Evolutionary conservation across 1,140 invertebrate genomes (phyloP), one percentile per base, ranked within the genome.

Genomic region (Leptonema lineaticorne): DNA sequence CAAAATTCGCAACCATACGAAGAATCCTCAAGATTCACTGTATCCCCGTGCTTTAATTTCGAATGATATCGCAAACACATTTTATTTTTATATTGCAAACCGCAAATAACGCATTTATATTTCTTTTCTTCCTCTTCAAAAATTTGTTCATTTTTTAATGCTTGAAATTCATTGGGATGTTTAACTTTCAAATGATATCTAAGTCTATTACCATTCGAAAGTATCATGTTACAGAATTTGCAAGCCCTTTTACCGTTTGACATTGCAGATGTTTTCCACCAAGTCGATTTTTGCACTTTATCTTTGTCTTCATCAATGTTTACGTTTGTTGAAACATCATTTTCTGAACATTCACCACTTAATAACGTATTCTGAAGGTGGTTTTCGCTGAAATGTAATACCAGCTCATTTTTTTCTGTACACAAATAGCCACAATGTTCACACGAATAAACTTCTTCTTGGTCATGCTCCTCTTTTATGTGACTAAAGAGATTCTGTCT

Each of bases 101-200:
- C 57, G 20, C 57, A 59, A 16, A 59, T 59, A 16, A 59, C 57
- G n/a, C 57, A 59, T 33, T 30, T 30, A 11, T 59, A 59, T 28
- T 59, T 59, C 18, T 59, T 59, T 33, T 33, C 57, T 18, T 30
- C 57, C n/a, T 33, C 57, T 33, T 59, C 30, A 16, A 30, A 33
- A 24, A 24, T 24, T 29, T 24, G 24, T 30, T 37, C 30, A 16
- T 22, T 59, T 33, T 59, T 59, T 29, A 59, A 16, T 8, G 28
- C 57, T 18, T 33, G 28, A 33, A 33, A 59, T 16, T 59, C 57
- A 16, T 33, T 33, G 16, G 30, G 30, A 59, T 59, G 57, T 33
- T 59, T 59, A 1, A 30, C 30, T 59, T 59, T 59, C 9, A 59
- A 33, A 22, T 59, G 57, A 59, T 59, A 59, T 16, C 57, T n/a